Base-by-base conservation (phyloP, 1,140 invertebrate species). In the Scaptomyza hsui region DNA sequence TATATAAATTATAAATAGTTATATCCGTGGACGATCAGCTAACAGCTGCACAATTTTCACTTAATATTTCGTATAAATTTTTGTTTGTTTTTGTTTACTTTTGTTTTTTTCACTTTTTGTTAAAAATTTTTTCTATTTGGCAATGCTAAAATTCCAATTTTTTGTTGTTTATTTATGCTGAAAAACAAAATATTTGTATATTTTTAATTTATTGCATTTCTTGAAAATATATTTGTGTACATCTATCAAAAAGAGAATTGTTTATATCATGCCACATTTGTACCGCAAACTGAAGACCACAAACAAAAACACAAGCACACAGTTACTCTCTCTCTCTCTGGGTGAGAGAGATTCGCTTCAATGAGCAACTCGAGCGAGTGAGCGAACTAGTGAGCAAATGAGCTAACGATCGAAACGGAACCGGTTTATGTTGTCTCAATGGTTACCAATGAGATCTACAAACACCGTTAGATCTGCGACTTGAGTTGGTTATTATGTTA, bases 391-490 rank as follows among this genome's bases (percentile, higher is more conserved):
- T 26, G 49, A 63, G 35, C 44, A 56, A 70, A 64, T 56, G 49
- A 63, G 65, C 65, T 15, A 61, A 29, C 47, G 37, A 62, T 19
- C 47, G 57, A 60, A 48, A 37, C 39, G 21, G 39, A 80, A 86
- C 81, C 73, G 76, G 82, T 86, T 85, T 67, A 29, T 6, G 35
- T 56, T 78, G 85, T 64, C 56, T 73, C 70, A 77, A 86, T 80
- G 44, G 44, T 70, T 70, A 21, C 52, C 76, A 53, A 75, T 37
- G 39, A 52, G 49, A 49, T 62, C 70, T 45, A 53, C 64, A 86
- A 80, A 68, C 81, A 77, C 81, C 81, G 81, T 86, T 86, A 86
- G 82, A 75, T 64, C 53, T 44, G 55, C 65, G 72, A 64, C 29
- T 41, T 21, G 32, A 15, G 64, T 62, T 61, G 69, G 81, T 86